Evolutionary conservation across 2,888 invertebrate genomes (phyloP).

Genomic region (Microplitis manilae): DNA sequence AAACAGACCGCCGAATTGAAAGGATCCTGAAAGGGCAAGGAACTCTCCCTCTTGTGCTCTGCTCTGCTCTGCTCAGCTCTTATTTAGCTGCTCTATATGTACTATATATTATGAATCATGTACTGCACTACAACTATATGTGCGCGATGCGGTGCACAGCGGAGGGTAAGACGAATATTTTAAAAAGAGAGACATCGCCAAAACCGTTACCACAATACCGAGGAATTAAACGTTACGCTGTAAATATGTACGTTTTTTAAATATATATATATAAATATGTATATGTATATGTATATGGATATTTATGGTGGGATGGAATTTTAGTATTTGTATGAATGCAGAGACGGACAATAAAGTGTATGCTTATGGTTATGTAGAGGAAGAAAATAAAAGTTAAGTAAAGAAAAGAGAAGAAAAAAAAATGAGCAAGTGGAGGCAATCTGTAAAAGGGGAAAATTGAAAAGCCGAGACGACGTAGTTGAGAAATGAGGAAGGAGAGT

Average conservation of each 20-base stretch:
- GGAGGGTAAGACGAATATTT: slow-evolving; percentile 2
- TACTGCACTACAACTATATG: neutral
- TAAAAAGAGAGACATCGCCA: slow-evolving; percentile 16
- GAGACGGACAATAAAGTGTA: neutral
- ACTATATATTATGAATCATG: neutral
- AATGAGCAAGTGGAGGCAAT: slow-evolving; percentile 21
- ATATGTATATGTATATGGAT: neutral
- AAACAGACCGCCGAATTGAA: slow-evolving; percentile 69
- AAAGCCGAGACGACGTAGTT: slow-evolving; percentile 14
- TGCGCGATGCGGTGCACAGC: neutral
- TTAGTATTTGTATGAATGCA: slow-evolving; percentile 5
- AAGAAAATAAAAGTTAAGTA: neutral
- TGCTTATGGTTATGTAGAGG: neutral
- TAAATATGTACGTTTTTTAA: slow-evolving; percentile 42
- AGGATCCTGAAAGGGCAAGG: slow-evolving; percentile 68
- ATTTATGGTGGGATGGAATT: slow-evolving; percentile 3
- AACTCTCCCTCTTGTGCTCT: slow-evolving; percentile 54
- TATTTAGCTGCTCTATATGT: slow-evolving; percentile 5
- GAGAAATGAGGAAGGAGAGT: slow-evolving; percentile 30
- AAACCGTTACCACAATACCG: slow-evolving; percentile 62
- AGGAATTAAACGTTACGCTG: slow-evolving; percentile 69
- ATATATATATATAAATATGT: slow-evolving; percentile 5
- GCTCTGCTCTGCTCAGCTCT: neutral
- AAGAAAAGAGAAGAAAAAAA: slow-evolving; percentile 27
- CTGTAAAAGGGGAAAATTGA: slow-evolving; percentile 20